A percentile compares a stretch with the other conserved stretches of the same genome.
phyloP scores from a whole-genome alignment of 2,113 vertebrate genomes.

The Murina feae region DNA sequence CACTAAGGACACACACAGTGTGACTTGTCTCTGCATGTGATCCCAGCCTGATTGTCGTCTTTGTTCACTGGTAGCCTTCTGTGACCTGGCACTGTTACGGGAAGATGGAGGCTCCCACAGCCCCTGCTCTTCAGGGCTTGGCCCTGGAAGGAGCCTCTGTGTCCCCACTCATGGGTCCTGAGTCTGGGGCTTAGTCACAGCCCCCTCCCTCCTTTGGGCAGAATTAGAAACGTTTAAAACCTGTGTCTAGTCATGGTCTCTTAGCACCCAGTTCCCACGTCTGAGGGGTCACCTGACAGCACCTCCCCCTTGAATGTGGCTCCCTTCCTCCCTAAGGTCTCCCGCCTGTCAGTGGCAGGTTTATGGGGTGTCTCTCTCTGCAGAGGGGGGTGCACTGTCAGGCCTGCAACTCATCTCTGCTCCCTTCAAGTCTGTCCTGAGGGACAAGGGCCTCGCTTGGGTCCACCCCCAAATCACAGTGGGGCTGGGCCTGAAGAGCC shows the following conservation, averaged over 20 bases:
- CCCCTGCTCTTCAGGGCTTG: conserved; percentile 8
- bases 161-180: not conserved
- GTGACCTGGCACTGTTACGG: not conserved
- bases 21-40: conserved; percentile 20
- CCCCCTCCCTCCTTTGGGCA: not conserved
- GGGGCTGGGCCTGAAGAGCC: not conserved
- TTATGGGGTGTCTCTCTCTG: conserved; percentile 4
- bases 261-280: not conserved
- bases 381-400: conserved; percentile 23
- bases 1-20: conserved; percentile 3
- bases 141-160: not conserved
- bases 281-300: not conserved
- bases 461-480: not conserved
- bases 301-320: not conserved
- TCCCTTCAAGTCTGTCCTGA: conserved; percentile 59
- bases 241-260: not conserved
- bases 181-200: not conserved
- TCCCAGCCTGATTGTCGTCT: conserved; percentile 35
- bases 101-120: conserved; percentile 44
- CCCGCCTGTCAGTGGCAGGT: not conserved
- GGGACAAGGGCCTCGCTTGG: not conserved
- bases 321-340: not conserved
- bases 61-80: not conserved
- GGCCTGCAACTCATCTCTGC: conserved; percentile 63
- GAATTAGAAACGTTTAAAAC: not conserved